Conservation (phyloP, 2,113 vertebrate genomes). For the Menura novaehollandiae region DNA sequence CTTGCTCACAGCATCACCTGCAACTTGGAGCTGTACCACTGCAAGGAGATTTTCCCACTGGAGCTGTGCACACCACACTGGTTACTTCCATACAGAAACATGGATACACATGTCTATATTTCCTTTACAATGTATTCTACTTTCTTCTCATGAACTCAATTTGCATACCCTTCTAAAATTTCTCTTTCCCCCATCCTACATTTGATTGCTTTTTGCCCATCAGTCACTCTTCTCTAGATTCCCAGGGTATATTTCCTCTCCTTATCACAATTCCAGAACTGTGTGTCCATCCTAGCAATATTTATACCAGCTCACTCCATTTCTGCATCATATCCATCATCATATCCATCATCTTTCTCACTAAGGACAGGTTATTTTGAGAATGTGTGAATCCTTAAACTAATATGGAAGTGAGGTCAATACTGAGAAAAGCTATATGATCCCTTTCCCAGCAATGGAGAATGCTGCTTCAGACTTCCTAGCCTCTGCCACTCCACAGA, state of each 20-base stretch:
- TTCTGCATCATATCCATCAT: slow-evolving; percentile 3
- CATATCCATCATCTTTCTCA: background rate
- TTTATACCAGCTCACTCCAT: background rate
- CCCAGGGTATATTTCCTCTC: background rate
- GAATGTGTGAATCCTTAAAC: slow-evolving; percentile 25
- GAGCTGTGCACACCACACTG: accelerated
- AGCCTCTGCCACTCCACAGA: background rate
- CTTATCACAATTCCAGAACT: background rate
- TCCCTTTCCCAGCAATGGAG: background rate
- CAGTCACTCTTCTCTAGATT: background rate
- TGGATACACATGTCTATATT: background rate
- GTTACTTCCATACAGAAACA: background rate
- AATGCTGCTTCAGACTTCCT: background rate
- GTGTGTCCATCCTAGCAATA: background rate
- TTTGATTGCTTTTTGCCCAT: background rate
- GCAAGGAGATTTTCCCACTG: background rate
- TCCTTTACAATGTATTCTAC: background rate
- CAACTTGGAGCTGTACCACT: background rate
- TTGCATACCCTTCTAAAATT: background rate
- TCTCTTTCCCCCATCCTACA: background rate
- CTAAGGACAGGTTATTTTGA: background rate
- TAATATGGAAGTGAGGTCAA: slow-evolving; percentile 19
- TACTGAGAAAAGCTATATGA: background rate
- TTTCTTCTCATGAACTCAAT: background rate
- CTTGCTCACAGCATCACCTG: background rate